Conservation (phyloP, 2,113 vertebrate genomes). For the Brienomyrus longianalis region DNA sequence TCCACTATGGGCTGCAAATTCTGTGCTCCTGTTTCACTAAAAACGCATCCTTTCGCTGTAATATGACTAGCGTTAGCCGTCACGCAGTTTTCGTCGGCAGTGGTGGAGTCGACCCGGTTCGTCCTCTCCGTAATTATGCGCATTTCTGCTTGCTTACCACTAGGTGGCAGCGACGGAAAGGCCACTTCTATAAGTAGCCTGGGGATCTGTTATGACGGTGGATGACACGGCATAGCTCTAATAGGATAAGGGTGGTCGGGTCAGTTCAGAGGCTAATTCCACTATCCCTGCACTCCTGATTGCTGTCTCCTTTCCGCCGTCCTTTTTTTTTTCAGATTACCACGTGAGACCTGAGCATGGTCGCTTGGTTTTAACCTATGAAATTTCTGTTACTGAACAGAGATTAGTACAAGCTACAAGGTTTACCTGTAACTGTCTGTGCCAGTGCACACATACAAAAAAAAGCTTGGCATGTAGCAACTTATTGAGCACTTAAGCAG, state of each 20-base stretch:
- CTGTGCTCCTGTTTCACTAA: neutral
- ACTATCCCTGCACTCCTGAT: neutral
- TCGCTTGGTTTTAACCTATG: neutral
- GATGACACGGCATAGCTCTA: conserved; percentile 10
- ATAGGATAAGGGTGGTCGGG: conserved; percentile 19
- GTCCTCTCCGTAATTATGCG: neutral
- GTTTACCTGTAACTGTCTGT: conserved; percentile 17
- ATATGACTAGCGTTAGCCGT: neutral
- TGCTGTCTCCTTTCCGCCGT: neutral
- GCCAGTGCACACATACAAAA: neutral
- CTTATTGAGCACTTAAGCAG: neutral
- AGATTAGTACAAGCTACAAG: conserved; percentile 17
- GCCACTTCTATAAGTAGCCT: neutral
- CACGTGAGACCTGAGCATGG: conserved; percentile 9
- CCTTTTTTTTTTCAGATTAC: conserved; percentile 29
- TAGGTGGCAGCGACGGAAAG: neutral
- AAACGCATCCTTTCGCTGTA: neutral
- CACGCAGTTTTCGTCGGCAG: neutral
- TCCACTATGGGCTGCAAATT: neutral
- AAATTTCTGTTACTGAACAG: conserved; percentile 11
- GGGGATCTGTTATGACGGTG: neutral
- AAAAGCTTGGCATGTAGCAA: neutral
- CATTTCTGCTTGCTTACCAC: neutral
- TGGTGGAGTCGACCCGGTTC: neutral
- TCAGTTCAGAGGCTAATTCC: conserved; percentile 23